Evolutionary conservation across 2,797 vertebrate genomes (phyloP), one percentile per base, ranked within the genome.

Genomic region (Chaenodraco wilsoni): DNA sequence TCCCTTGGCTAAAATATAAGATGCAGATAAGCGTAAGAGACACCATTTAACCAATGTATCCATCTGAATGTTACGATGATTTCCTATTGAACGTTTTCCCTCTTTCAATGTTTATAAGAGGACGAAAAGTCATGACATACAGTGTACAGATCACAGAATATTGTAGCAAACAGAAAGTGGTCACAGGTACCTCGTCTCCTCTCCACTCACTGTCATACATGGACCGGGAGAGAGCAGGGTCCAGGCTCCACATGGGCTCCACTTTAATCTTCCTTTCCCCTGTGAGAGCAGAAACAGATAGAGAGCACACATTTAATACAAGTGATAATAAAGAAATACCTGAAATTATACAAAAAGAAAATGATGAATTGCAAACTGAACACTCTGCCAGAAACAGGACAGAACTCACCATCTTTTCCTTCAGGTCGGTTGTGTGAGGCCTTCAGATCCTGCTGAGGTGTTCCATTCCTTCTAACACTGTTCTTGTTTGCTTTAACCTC

Each of bases 161-260:
- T 27, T 27, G 27, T 5, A 27, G 27, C 27, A 27, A 5, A 27
- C 4, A 27, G 27, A 5, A 27, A 27, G 27, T 27, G 27, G 27
- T 27, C 27, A 27, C 27, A 27, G 27, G 27, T 80, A 92, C 91
- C 90, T 92, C 61, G 0, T 84, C 81, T 49, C 12, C 48, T 44
- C 57, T 69, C 56, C 17, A 13, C 16, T 90, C 84, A 58, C 93
- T 94, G 75, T 96, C 92, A 65, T 95, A 97, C 59, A 95, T 93
- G 46, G 96, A 96, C 83, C 97, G 89, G 48, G 95, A 92, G 64
- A 95, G 93, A 31, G 92, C 97, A 1, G 96, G 98, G 86, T 99
- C 98, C 52, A 97, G 27, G 91, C 96, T 99, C 97, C 97, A 99
- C 64, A 91, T 94, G n/a, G 94, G 88, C 62, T 95, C 96, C 93